Conservation (phyloP, 2,888 invertebrate species). For the Alviniconcha strummeri region DNA sequence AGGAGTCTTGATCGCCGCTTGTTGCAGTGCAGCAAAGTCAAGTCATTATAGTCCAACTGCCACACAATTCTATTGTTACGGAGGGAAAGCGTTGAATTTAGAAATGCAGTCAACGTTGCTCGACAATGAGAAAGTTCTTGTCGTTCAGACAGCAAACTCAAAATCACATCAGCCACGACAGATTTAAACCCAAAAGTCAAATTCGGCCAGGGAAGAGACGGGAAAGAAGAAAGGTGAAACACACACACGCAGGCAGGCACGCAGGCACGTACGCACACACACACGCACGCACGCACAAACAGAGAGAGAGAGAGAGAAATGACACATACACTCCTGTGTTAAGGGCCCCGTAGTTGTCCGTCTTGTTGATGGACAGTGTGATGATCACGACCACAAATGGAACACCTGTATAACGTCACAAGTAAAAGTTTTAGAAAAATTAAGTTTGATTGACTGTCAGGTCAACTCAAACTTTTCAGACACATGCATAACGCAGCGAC, state of each 20-base stretch:
- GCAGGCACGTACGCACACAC: conserved; percentile 3
- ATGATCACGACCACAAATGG: conserved; percentile 72
- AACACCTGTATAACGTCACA: conserved; percentile 64
- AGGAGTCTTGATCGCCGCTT: background rate
- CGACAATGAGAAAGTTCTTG: background rate
- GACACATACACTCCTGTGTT: conserved; percentile 69
- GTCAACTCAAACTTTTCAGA: background rate
- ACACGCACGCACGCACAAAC: conserved; percentile 6
- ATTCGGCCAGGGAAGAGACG: background rate
- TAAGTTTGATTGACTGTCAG: no score
- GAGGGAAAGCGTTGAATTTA: background rate
- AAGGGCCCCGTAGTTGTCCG: conserved; percentile 69
- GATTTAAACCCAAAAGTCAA: no score
- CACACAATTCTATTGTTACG: background rate
- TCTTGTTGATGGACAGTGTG: conserved; percentile 67
- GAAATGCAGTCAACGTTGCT: background rate
- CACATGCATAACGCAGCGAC: background rate
- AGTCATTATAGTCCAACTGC: background rate
- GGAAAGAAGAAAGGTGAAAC: background rate
- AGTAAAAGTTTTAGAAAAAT: background rate
- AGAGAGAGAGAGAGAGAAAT: background rate
- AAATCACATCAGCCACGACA: background rate
- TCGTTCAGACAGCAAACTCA: background rate
- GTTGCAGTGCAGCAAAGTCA: background rate
- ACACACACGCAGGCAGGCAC: conserved; percentile 9